A percentile compares a stretch with the other conserved stretches of the same genome.
These are phyloP conservation scores for Ploceus nigricollis DNA, from an alignment of 2,113 vertebrate genomes.

Conservation along the genomic window DNA sequence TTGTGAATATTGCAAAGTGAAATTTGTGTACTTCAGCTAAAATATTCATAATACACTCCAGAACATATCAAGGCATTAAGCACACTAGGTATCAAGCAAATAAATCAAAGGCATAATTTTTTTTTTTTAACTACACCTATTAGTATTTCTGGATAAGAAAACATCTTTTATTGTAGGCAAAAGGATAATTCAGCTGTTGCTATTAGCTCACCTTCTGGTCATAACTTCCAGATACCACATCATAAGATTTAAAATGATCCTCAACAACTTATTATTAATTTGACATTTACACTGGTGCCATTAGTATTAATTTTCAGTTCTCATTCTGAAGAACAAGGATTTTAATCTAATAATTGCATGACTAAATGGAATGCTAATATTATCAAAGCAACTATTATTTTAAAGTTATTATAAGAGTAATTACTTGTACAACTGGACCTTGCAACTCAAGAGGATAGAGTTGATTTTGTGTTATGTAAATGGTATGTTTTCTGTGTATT, in stretches of 20 bases:
- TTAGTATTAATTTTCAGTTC: background rate
- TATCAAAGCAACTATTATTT: background rate
- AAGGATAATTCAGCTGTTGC: background rate
- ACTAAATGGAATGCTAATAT: background rate
- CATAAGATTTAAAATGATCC: background rate
- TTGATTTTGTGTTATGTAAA: background rate
- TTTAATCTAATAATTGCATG: background rate
- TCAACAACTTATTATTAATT: background rate
- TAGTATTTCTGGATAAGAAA: background rate
- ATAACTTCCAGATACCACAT: background rate
- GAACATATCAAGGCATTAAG: background rate
- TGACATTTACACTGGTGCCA: background rate
- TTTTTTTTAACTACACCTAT: background rate
- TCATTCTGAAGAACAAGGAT: background rate
- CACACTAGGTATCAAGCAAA: background rate
- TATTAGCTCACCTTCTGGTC: background rate
- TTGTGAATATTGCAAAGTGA: background rate
- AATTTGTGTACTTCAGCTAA: background rate
- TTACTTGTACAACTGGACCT: background rate
- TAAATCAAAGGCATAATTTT: background rate
- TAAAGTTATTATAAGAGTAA: background rate
- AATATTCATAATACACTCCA: background rate
- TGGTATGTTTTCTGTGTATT: background rate
- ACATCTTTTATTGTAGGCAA: accelerated
- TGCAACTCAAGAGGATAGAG: background rate